Evolutionary conservation across 2,888 invertebrate genomes (phyloP).

Genomic region (Hirtodrosophila trivittata): DNA sequence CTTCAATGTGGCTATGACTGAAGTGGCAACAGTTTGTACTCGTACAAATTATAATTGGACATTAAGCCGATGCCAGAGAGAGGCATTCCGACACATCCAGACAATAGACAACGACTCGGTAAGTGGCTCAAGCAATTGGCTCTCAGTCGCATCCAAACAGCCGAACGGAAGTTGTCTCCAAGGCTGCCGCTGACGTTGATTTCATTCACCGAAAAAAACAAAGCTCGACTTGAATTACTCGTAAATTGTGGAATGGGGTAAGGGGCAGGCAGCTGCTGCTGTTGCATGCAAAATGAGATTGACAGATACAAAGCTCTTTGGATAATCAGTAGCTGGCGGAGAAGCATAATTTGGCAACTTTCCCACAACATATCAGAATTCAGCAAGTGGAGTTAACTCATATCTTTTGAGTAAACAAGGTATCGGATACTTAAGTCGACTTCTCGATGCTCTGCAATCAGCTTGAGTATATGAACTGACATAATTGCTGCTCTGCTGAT

Average conservation of each 20-base stretch:
- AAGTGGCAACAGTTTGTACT: constrained; percentile 44
- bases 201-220: constrained; percentile 58
- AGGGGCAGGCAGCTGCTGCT: constrained; percentile 30
- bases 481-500: no score
- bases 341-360: constrained; percentile 38
- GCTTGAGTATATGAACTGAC: no score
- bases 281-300: constrained; percentile 55
- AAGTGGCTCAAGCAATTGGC: constrained; percentile 53
- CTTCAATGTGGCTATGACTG: no score
- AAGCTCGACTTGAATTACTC: constrained; percentile 49
- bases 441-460: background rate
- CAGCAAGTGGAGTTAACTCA: constrained; percentile 54
- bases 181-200: constrained; percentile 45
- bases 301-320: constrained; percentile 34
- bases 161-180: constrained; percentile 63
- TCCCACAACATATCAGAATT: constrained; percentile 65
- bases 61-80: constrained; percentile 48
- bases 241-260: constrained; percentile 47
- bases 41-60: constrained; percentile 69
- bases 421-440: no score
- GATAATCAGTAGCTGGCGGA: constrained; percentile 15
- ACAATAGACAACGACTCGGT: constrained; percentile 35
- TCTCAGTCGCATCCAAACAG: constrained; percentile 20
- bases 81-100: constrained; percentile 34
- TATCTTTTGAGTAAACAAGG: constrained; percentile 32